These are phyloP conservation scores for Augochlorella aurata DNA, from an alignment of 2,888 invertebrate genomes.

Conservation along the genomic window DNA sequence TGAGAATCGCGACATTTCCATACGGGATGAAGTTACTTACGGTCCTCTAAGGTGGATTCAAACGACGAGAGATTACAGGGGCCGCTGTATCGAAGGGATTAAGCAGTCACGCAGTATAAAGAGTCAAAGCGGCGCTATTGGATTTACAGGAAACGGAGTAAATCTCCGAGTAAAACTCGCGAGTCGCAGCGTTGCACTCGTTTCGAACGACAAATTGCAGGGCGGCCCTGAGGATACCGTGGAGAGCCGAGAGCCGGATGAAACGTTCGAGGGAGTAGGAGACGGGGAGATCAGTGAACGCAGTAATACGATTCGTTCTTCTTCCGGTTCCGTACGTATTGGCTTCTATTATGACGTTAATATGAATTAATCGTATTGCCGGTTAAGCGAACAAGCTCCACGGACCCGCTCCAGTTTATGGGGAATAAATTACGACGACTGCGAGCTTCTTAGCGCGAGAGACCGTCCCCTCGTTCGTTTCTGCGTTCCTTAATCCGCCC, in stretches of 20 bases:
- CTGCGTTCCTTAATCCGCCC: conserved; percentile 41
- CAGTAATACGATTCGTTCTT: conserved; percentile 23
- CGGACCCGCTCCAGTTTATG: conserved; percentile 38
- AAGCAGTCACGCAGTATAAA: no score
- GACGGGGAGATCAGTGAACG: conserved; percentile 15
- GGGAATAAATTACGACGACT: conserved; percentile 44
- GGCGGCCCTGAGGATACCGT: background rate
- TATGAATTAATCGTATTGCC: conserved; percentile 51
- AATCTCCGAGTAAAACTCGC: conserved; percentile 1
- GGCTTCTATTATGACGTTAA: conserved; percentile 44
- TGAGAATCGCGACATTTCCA: no score
- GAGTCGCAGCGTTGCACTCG: background rate
- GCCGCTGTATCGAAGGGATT: no score
- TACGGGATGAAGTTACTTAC: no score
- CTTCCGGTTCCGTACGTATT: conserved; percentile 24
- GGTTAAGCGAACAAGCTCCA: conserved; percentile 25
- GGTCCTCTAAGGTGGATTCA: no score
- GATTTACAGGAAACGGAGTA: background rate
- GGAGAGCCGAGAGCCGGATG: background rate
- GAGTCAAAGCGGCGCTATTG: background rate
- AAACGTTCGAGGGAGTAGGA: background rate
- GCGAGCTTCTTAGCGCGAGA: conserved; percentile 36
- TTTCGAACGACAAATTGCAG: conserved; percentile 37
- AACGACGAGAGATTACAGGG: no score
- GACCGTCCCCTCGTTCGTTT: conserved; percentile 31